Conservation (phyloP, 2,888 invertebrate species). For the Leptinotarsa tumamoca region DNA sequence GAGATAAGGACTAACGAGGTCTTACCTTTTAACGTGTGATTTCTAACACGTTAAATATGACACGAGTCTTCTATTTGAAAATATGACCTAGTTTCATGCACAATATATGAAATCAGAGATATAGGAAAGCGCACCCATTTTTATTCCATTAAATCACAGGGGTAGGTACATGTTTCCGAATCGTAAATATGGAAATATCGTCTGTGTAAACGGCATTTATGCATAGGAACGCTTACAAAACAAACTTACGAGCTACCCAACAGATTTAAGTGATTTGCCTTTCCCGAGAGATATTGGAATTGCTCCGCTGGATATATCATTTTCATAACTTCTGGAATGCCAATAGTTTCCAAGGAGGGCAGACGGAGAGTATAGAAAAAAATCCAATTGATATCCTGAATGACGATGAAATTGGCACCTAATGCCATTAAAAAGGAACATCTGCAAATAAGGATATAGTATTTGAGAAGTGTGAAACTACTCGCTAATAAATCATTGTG, state of each 20-base stretch:
- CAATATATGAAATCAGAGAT: too few species aligned
- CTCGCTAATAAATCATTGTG: too few species aligned
- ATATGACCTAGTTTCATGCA: too few species aligned
- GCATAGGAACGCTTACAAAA: constrained; percentile 15
- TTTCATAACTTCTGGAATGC: constrained; percentile 3
- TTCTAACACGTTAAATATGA: too few species aligned
- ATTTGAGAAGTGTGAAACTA: too few species aligned
- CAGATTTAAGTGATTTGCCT: constrained; percentile 9
- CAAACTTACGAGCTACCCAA: constrained; percentile 11
- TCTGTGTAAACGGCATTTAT: constrained; percentile 15
- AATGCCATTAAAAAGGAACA: too few species aligned
- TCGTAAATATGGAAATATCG: constrained; percentile 12
- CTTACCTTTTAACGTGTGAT: too few species aligned
- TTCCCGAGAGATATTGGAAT: constrained; percentile 10
- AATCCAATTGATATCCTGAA: neutral
- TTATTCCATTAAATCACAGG: constrained; percentile 14
- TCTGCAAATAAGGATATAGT: too few species aligned
- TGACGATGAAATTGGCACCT: neutral
- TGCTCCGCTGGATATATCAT: constrained; percentile 8
- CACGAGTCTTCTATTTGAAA: too few species aligned
- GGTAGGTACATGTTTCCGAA: neutral
- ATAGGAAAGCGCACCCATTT: neutral
- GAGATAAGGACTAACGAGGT: too few species aligned
- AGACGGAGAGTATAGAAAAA: neutral
- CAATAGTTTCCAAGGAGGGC: neutral